These are phyloP conservation scores for Drosophila basisetae DNA, from an alignment of 2,888 invertebrate species.

Conservation along the genomic window DNA sequence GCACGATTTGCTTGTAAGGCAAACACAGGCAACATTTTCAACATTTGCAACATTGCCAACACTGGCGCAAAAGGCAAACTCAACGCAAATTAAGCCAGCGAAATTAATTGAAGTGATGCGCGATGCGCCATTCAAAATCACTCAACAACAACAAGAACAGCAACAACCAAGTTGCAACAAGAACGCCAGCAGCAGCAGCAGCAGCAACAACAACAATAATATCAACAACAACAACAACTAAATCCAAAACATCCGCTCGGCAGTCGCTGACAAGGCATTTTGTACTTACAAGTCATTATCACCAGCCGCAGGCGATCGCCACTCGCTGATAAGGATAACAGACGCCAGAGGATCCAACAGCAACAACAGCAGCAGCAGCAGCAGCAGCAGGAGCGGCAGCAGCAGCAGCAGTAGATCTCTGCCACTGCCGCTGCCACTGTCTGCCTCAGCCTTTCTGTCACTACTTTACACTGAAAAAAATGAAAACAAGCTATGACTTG, in stretches of 20 bases:
- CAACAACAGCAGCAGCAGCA: background rate
- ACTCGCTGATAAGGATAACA: slow-evolving; percentile 63
- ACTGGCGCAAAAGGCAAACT: slow-evolving; percentile 17
- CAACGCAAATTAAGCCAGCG: slow-evolving; percentile 77
- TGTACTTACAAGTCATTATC: slow-evolving; percentile 84
- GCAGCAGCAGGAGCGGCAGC: background rate
- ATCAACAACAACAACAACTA: slow-evolving; percentile 51
- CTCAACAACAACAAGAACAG: slow-evolving; percentile 40
- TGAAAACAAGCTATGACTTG: background rate
- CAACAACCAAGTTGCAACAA: slow-evolving; percentile 33
- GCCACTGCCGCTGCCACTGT: background rate
- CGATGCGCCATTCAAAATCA: slow-evolving; percentile 55
- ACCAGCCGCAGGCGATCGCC: slow-evolving; percentile 75
- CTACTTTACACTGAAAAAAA: background rate
- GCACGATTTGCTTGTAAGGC: slow-evolving; percentile 84
- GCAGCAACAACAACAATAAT: slow-evolving; percentile 18
- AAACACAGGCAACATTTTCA: slow-evolving; percentile 40
- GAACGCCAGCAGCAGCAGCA: background rate
- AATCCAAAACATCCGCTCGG: slow-evolving; percentile 45
- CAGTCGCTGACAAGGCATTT: slow-evolving; percentile 81
- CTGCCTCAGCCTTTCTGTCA: background rate
- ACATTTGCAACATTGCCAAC: slow-evolving; percentile 7
- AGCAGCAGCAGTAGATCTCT: slow-evolving; percentile 6
- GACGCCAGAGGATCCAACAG: slow-evolving; percentile 21
- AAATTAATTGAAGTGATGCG: slow-evolving; percentile 80